phyloP scores from a whole-genome alignment of 2,113 vertebrate genomes.

The Struthidea cinerea region DNA sequence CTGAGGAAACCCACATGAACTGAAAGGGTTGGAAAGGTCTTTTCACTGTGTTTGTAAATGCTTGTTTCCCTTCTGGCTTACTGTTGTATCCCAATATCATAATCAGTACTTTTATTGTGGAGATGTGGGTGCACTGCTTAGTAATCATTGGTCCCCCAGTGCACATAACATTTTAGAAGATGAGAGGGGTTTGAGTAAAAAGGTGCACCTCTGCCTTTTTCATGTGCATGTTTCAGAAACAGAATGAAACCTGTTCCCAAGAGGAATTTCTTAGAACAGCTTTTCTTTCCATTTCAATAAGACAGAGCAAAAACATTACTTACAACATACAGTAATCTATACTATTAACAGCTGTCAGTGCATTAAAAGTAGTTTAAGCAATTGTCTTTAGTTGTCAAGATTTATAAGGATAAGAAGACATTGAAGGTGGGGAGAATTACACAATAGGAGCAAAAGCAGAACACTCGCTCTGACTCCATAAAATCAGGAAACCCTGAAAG shows the following conservation, averaged over 20 bases:
- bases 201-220: background rate
- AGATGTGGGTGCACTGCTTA: background rate
- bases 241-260: background rate
- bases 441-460: slow-evolving; percentile 7
- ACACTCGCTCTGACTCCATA: background rate
- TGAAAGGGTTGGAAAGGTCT: background rate
- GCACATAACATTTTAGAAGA: background rate
- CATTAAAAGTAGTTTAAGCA: slow-evolving; percentile 22
- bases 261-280: background rate
- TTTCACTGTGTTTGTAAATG: background rate
- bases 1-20: background rate
- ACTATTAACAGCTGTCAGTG: slow-evolving; percentile 1
- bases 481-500: slow-evolving; percentile 43
- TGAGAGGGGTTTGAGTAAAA: background rate
- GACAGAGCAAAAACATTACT: background rate
- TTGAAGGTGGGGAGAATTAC: background rate
- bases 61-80: background rate
- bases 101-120: background rate
- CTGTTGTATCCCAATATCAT: background rate
- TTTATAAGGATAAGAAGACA: slow-evolving; percentile 19
- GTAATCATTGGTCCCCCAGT: background rate
- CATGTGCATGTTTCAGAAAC: background rate
- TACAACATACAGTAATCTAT: background rate
- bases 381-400: background rate
- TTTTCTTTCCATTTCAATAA: background rate